Base-by-base conservation (phyloP, 2,113 vertebrate genomes). In the Hydrochoerus hydrochaeris region DNA sequence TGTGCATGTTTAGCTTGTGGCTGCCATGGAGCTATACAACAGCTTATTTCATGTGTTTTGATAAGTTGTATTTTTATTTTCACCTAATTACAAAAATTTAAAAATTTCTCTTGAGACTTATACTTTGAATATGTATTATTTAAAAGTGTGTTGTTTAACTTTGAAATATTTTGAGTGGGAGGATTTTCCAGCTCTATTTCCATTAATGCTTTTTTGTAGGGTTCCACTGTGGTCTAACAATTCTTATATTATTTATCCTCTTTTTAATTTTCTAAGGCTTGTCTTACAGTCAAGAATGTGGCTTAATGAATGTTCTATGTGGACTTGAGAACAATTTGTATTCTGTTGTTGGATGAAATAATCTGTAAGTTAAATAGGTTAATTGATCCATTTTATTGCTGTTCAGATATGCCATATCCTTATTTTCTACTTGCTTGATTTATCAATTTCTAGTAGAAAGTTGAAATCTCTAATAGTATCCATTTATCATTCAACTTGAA, bases 361-460 rank as follows among this genome's bases (percentile, higher is more conserved):
- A 77, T 83, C 49, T 77, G 19, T 88, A 84, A 44, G 46, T 75
- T 88, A 65, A 63, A 57, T 49, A 83, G 46, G 41, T 58, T 32
- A 60, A 77, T 78, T 5, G 11, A 78, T 52, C 49, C 10, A 52
- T 8, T 52, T 52, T 22, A 35, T 38, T 63, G 44, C 77, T 88
- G 44, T 35, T 44, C 44, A 75, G 32, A 52, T 88, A 60, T 41
- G 8, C 80, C 69, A 7, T 89, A 32, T 49, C 49, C 26, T 84
- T 89, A 84, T 58, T 87, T 88, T 82, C 84, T 92, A 63, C 46
- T 77, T 38, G n/a, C 24, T 92, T 88, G 30, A 46, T 57, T 78
- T 75, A 82, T 63, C 77, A 75, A 57, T 77, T 58, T 32, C 67
- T 77, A 35, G 46, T 7, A 84, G 35, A n/a, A 89, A 89, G 49